Evolutionary conservation across 2,113 vertebrate genomes (phyloP), one percentile per base, ranked within the genome.

Genomic region (Aldabrachelys gigantea): DNA sequence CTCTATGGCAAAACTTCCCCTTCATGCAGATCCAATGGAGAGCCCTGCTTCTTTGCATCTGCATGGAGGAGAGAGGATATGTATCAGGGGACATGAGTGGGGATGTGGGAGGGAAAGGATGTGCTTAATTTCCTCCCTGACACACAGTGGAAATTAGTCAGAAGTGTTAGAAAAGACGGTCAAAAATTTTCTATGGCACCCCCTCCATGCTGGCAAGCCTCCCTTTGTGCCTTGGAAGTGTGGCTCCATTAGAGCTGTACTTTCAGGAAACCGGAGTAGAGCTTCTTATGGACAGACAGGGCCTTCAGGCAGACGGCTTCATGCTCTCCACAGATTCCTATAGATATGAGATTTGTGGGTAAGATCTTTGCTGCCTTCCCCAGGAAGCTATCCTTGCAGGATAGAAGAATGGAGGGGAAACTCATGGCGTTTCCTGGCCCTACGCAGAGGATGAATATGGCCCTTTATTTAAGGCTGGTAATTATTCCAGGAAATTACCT

Each of bases 401-500:
- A 84, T 69, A 44, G 82, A 84, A 69, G 8, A 1, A 2, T 29
- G 81, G 2, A 9, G 56, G 10, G n/a, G 56, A 76, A 95, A 41
- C 31, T 78, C 84, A 52, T 82, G 29, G 41, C 94, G 52, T 8
- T 47, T 54, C 5, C 80, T 16, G 25, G 2, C 84, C 49, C 88
- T 2, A 13, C 8, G 80, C 59, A 80, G 91, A 91, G 94, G 88
- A 93, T 72, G 57, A 88, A 17, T 11, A 10, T 44, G 44, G 57
- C 83, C 54, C 50, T 93, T 85, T 78, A 25, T 47, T 62, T 38
- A 94, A 79, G 31, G 31, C 83, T 94, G 87, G 31, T 24, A 65
- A n/a, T 56, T 87, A 87, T 82, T 87, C 10, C 89, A 41, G 35
- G 6, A 3, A 84, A 52, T 91, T 47, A 47, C 10, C 56, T 82